Evolutionary conservation across 2,113 vertebrate species (phyloP), one percentile per base, ranked within the genome.

Genomic region (Spermophilus dauricus): DNA sequence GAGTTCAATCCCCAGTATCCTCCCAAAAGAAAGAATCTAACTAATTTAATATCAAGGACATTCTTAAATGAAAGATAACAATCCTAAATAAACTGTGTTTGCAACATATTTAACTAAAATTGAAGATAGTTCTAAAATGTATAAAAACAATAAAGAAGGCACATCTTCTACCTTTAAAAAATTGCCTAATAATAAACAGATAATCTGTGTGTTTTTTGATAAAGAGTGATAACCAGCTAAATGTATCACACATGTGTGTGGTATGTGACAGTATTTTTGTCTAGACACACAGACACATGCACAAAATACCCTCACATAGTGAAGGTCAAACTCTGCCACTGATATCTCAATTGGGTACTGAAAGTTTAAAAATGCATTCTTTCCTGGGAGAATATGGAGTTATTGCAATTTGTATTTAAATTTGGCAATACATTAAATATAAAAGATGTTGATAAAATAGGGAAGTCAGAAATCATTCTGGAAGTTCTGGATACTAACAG

Each of bases 51-150:
- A 94, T 24, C 37, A 72, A 56, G 73, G n/a, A 58, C 20, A 86
- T 56, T 67, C 3, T 75, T 39, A 87, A 96, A 72, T 83, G 37
- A 73, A 96, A 92, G 65, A 69, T 28, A 96, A 83, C 12, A 88
- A 73, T 10, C 48, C 34, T 77, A 89, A 83, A 37, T 70, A 22
- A 30, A 86, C 32, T 83, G 28, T 61, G 24, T 70, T 95, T 58
- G 12, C 16, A 89, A 42, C 9, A 45, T 85, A 94, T 87, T 92
- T 86, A 89, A 93, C 83, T 95, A 76, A 90, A 87, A 70, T 45
- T 76, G 20, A 75, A 95, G 8, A 73, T 11, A 75, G 26, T 88
- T 91, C 51, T 92, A 83, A 90, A 73, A 70, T 70, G 45, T 45
- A 88, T 42, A 34, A 63, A 85, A 90, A 84, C 9, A 45, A 39